Conservation (phyloP, 2,113 vertebrate genomes). For the Aegithalos caudatus region DNA sequence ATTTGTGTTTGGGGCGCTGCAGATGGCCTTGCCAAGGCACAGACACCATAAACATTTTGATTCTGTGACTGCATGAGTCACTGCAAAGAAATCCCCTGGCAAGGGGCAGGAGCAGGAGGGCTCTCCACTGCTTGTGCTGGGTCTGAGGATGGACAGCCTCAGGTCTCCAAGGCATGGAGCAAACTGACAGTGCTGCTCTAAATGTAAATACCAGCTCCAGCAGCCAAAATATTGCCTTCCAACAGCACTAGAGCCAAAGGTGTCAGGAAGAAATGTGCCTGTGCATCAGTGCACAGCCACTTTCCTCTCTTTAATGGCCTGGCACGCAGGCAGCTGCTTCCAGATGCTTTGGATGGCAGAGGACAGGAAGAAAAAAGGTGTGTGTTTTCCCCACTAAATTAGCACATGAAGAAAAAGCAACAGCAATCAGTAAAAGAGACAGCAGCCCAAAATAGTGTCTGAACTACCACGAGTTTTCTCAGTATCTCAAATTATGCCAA, state of each 20-base stretch:
- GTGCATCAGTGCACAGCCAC: background rate
- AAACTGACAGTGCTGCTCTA: background rate
- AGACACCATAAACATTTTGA: slow-evolving; percentile 11
- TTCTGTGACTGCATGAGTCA: background rate
- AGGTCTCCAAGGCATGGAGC: background rate
- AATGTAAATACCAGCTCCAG: background rate
- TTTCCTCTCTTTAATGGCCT: background rate
- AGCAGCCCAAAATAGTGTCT: background rate
- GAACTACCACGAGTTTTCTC: background rate
- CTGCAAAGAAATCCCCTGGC: rapidly evolving
- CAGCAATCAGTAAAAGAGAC: background rate
- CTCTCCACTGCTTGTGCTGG: background rate
- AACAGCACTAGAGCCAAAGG: background rate
- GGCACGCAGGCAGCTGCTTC: background rate
- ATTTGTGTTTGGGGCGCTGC: background rate
- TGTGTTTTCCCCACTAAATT: background rate
- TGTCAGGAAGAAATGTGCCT: rapidly evolving
- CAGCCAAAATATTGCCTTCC: background rate
- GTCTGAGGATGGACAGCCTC: background rate
- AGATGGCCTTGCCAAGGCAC: background rate
- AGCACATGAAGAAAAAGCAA: background rate
- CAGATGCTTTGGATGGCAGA: background rate
- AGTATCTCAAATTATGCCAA: background rate
- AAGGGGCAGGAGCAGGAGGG: background rate
- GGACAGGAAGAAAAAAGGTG: background rate